Evolutionary conservation across 2,113 vertebrate genomes (phyloP).

Genomic region (Tenebrosternarchus preto): DNA sequence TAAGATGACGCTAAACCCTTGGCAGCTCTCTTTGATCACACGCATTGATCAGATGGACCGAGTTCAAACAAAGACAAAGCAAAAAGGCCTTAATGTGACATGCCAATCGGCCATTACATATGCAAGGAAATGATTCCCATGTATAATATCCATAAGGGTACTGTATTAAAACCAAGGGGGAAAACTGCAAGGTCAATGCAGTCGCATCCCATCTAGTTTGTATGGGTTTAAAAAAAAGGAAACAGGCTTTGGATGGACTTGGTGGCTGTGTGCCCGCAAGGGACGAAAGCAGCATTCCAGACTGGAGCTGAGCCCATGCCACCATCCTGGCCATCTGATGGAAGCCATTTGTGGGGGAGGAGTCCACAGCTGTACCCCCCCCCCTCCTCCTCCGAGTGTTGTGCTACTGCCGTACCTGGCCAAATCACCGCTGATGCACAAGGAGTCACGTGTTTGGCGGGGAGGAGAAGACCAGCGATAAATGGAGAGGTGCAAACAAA

Average conservation of each 20-base stretch:
- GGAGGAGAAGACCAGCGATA: no score
- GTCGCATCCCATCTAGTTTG: not conserved
- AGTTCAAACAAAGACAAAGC: no score
- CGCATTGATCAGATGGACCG: no score
- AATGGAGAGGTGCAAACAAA: not conserved
- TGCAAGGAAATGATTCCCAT: not conserved
- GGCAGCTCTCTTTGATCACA: no score
- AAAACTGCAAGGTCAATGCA: not conserved
- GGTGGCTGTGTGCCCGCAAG: not conserved
- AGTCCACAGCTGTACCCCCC: conserved; percentile 60
- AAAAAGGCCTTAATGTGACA: not conserved
- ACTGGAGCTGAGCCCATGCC: not conserved
- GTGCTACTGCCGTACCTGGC: conserved; percentile 42
- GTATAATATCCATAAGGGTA: not conserved
- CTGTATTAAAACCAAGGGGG: not conserved
- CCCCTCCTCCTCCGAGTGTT: conserved; percentile 60
- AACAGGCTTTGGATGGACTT: not conserved
- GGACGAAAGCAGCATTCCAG: not conserved
- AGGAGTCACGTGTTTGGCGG: no score
- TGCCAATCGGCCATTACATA: not conserved
- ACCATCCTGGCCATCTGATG: conserved; percentile 15
- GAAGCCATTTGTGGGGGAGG: conserved; percentile 28
- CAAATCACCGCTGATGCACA: no score
- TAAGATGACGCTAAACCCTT: not conserved
- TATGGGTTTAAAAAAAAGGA: not conserved